Evolutionary conservation across 2,113 vertebrate species (phyloP).

Genomic region (Dromas ardeola): DNA sequence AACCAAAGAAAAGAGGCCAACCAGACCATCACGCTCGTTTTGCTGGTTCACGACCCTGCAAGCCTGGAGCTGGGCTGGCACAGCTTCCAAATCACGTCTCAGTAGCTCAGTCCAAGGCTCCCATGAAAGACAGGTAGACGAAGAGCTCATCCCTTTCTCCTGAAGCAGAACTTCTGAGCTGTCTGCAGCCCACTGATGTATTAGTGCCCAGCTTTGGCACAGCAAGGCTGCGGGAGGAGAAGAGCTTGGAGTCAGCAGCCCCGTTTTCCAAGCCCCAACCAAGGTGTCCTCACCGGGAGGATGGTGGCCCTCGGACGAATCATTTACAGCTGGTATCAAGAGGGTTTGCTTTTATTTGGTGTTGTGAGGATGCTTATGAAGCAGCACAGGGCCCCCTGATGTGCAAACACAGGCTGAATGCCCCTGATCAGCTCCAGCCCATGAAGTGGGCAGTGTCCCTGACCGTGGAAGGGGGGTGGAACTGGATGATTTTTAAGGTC

Average conservation of each 20-base stretch:
- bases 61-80: background rate
- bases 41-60: background rate
- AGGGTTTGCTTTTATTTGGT: background rate
- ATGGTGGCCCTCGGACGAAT: accelerated
- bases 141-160: background rate
- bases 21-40: background rate
- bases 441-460: background rate
- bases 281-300: background rate
- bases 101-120: accelerated
- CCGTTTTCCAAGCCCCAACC: background rate
- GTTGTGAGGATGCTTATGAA: background rate
- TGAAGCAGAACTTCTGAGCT: background rate
- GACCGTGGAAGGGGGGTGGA: background rate
- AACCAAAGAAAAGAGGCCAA: background rate
- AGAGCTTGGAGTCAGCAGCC: background rate
- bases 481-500: background rate
- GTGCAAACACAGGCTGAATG: background rate
- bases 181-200: background rate
- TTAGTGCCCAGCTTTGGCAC: background rate
- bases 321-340: background rate
- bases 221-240: background rate
- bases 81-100: background rate
- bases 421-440: background rate
- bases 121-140: accelerated
- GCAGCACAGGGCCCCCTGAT: background rate